Percentiles rank a stretch among this genome's conserved stretches.
These are phyloP conservation scores for Timema podura DNA, from an alignment of 2,888 invertebrate species.

Conservation along the genomic window DNA sequence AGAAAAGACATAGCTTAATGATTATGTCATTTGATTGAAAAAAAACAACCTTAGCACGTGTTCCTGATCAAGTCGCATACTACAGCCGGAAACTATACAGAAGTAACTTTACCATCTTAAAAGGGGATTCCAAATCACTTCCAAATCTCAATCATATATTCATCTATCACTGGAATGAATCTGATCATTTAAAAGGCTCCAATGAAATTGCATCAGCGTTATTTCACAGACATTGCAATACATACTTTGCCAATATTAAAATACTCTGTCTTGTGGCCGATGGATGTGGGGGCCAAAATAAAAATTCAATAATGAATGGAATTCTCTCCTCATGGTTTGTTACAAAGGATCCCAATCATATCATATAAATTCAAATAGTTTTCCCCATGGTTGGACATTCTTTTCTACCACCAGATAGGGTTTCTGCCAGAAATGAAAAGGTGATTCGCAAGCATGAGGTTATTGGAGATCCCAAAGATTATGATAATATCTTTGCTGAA, in stretches of 20 bases:
- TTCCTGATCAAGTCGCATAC: slow-evolving; percentile 40
- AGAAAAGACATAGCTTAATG: neutral
- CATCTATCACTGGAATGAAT: slow-evolving; percentile 39
- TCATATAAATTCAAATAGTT: neutral
- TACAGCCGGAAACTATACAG: slow-evolving; percentile 40
- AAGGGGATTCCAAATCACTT: no score
- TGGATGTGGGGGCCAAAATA: slow-evolving; percentile 13
- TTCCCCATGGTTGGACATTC: slow-evolving; percentile 16
- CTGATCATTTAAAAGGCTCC: slow-evolving; percentile 36
- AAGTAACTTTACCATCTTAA: slow-evolving; percentile 40
- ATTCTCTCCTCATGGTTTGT: neutral
- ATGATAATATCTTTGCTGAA: no score
- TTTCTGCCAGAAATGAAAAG: slow-evolving; percentile 5
- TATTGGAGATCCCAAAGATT: no score
- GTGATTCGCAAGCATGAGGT: neutral
- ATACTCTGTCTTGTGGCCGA: no score
- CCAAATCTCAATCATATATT: slow-evolving; percentile 33
- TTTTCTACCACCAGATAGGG: slow-evolving; percentile 16
- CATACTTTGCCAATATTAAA: neutral
- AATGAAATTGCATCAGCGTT: slow-evolving; percentile 33
- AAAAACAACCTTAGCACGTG: slow-evolving; percentile 30
- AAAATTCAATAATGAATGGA: slow-evolving; percentile 5
- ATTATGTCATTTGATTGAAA: slow-evolving; percentile 5
- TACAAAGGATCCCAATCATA: no score
- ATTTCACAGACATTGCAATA: slow-evolving; percentile 5